Evolutionary conservation across 2,888 invertebrate species (phyloP).

Genomic region (Metacarcinus magister): DNA sequence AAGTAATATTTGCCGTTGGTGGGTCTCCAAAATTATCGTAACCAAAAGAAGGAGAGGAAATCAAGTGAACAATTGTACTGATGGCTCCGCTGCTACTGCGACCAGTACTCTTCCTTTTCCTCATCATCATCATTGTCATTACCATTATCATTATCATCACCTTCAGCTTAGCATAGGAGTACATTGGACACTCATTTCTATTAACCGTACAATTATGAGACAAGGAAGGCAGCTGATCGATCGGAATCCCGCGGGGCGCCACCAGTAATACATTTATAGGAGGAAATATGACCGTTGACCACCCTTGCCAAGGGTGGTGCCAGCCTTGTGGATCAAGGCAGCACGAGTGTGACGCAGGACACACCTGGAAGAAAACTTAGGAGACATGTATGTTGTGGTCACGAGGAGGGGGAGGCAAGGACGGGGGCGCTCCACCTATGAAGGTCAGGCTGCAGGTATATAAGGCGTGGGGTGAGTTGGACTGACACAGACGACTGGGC

Average conservation of each 20-base stretch:
- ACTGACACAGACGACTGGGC: background rate
- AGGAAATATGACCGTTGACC: background rate
- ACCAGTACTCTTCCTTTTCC: no score
- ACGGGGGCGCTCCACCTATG: background rate
- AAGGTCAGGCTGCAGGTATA: background rate
- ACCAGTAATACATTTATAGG: background rate
- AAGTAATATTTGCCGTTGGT: no score
- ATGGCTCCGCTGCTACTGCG: no score
- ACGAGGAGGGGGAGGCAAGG: background rate
- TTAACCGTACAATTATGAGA: background rate
- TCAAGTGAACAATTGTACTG: no score
- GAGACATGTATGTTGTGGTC: background rate
- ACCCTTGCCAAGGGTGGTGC: background rate
- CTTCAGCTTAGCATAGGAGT: no score
- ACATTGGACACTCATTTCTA: background rate
- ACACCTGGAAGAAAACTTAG: background rate
- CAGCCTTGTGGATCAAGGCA: background rate
- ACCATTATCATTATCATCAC: no score
- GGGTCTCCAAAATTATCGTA: no score
- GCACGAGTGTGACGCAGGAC: background rate
- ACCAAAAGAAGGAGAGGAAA: no score
- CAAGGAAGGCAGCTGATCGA: background rate
- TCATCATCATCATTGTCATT: no score
- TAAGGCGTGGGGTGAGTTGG: background rate
- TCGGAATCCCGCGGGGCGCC: background rate